These are phyloP conservation scores for Palaemon carinicauda DNA, from an alignment of 1,140 invertebrate species.

Conservation along the genomic window DNA sequence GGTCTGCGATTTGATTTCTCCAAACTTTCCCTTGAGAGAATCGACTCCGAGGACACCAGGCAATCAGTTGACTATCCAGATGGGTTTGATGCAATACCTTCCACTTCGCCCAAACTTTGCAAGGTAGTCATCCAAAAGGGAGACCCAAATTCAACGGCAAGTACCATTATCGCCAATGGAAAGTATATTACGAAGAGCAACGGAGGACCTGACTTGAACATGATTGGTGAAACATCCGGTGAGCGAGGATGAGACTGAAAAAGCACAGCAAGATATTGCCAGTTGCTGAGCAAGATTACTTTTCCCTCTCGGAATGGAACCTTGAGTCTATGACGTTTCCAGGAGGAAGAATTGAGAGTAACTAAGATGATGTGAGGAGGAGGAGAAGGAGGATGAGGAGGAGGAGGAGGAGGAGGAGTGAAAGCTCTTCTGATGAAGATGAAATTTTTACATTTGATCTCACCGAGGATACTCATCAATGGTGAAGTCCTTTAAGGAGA, in stretches of 20 bases:
- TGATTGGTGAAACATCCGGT: neutral
- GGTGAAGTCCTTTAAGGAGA: neutral
- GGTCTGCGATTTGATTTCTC: conserved; percentile 39
- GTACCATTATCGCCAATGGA: conserved; percentile 10
- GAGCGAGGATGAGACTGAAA: neutral
- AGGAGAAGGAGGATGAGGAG: conserved; percentile 1
- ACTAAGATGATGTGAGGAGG: neutral
- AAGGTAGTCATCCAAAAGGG: neutral
- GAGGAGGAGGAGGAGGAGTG: neutral
- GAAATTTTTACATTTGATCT: neutral
- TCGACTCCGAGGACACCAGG: conserved; percentile 37
- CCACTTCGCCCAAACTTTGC: neutral
- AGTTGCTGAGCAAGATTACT: neutral
- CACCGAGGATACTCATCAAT: neutral
- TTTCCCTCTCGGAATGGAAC: no score
- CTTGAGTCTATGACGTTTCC: neutral
- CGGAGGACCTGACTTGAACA: neutral
- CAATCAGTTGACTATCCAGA: neutral
- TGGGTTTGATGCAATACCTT: neutral
- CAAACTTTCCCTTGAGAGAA: conserved; percentile 41
- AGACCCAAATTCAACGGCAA: neutral
- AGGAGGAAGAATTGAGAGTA: neutral
- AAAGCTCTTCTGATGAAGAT: neutral
- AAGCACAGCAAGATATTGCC: neutral
- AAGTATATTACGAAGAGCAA: conserved; percentile 12